These are phyloP conservation scores for Arremon aurantiirostris DNA, from an alignment of 2,797 vertebrate genomes.

Conservation along the genomic window DNA sequence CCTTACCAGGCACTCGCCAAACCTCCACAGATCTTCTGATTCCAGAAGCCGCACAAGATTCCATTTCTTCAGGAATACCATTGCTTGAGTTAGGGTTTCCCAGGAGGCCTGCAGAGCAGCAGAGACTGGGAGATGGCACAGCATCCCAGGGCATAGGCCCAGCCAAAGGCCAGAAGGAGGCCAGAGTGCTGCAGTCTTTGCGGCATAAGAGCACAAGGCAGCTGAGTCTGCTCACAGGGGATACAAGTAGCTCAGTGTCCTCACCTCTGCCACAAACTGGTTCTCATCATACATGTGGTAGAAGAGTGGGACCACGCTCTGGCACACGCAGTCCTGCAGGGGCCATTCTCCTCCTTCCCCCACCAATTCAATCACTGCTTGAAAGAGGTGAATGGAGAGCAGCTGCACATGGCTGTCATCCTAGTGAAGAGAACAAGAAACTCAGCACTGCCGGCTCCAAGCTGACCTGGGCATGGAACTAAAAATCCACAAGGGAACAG, in stretches of 20 bases:
- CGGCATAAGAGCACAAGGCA: too few species aligned
- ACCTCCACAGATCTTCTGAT: neutral
- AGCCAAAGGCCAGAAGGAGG: neutral
- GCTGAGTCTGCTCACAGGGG: accelerated
- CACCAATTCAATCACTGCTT: neutral
- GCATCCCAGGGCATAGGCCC: neutral
- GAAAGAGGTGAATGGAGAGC: neutral
- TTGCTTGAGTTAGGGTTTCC: neutral
- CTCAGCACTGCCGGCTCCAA: neutral
- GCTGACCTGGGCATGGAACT: neutral
- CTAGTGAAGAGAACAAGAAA: neutral
- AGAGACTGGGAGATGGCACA: neutral
- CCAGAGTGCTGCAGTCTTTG: neutral
- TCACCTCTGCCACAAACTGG: neutral
- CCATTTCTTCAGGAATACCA: neutral
- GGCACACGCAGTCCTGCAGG: neutral
- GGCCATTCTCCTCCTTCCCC: neutral
- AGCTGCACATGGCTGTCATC: neutral
- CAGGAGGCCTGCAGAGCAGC: neutral
- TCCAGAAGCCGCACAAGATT: neutral
- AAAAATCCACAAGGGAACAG: neutral
- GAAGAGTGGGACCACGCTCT: neutral
- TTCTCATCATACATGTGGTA: neutral
- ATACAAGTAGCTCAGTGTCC: neutral
- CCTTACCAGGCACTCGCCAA: neutral